Evolutionary conservation across 2,113 vertebrate genomes (phyloP).

Genomic region (chimpanzee (Pan troglodytes)): DNA sequence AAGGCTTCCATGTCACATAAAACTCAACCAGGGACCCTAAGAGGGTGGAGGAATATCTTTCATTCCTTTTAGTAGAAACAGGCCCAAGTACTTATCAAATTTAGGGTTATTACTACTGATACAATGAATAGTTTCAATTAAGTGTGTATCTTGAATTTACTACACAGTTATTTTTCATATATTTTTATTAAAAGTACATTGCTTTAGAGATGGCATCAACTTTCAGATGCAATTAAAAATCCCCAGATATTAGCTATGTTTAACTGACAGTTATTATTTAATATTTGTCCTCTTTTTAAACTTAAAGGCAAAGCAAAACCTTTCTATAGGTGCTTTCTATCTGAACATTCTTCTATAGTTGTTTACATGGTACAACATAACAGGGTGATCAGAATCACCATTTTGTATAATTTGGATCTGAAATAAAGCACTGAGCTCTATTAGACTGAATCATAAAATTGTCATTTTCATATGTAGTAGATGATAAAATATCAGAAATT

Average conservation of each 20-base stretch:
- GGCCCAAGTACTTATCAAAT: background rate
- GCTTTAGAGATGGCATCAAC: constrained; percentile 24
- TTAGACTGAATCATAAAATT: constrained; percentile 1
- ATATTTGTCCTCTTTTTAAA: background rate
- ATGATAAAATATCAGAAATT: background rate
- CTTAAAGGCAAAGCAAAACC: background rate
- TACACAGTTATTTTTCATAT: background rate
- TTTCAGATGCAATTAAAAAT: background rate
- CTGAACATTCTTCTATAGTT: background rate
- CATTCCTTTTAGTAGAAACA: background rate
- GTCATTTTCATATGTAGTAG: background rate
- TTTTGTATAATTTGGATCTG: background rate
- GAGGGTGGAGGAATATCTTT: background rate
- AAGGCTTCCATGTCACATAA: background rate
- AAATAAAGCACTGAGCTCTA: background rate
- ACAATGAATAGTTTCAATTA: background rate
- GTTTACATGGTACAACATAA: background rate
- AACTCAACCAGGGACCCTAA: background rate
- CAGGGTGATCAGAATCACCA: background rate
- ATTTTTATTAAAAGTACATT: background rate
- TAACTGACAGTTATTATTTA: constrained; percentile 34
- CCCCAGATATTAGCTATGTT: background rate
- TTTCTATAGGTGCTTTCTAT: background rate
- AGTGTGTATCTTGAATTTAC: background rate
- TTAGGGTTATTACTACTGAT: background rate